Evolutionary conservation across 2,888 invertebrate species (phyloP).

Genomic region (Sarcophaga subvicina): DNA sequence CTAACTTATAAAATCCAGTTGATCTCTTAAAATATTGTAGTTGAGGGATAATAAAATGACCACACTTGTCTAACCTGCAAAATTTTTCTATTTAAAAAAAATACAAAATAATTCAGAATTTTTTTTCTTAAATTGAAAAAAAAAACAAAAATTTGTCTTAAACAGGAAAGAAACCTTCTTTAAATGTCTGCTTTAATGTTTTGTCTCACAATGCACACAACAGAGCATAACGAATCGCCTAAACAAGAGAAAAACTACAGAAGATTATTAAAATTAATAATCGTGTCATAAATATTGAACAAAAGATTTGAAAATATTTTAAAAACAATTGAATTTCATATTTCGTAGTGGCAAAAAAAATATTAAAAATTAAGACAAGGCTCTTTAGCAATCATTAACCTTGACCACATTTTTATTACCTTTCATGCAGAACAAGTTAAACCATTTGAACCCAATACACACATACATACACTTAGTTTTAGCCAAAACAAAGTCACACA

Average conservation of each 20-base stretch:
- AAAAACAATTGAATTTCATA: slow-evolving; percentile 29
- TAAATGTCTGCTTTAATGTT: too few relatives aligned
- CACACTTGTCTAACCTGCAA: too few relatives aligned
- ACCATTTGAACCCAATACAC: not conserved
- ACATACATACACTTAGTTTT: not conserved
- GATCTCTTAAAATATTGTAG: too few relatives aligned
- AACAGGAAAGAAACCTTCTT: too few relatives aligned
- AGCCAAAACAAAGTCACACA: not conserved
- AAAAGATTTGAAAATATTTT: not conserved
- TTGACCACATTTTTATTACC: slow-evolving; percentile 45
- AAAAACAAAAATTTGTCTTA: too few relatives aligned
- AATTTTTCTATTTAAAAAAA: too few relatives aligned
- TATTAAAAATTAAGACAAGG: slow-evolving; percentile 37
- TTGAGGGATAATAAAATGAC: too few relatives aligned
- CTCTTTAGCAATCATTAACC: slow-evolving; percentile 28
- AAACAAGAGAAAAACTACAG: slow-evolving; percentile 2
- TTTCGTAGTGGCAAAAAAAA: slow-evolving; percentile 49
- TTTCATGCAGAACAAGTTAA: not conserved
- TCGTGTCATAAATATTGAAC: not conserved
- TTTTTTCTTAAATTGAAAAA: too few relatives aligned
- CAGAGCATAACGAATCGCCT: slow-evolving; percentile 16
- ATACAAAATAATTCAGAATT: too few relatives aligned
- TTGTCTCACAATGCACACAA: not conserved
- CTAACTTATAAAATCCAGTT: too few relatives aligned
- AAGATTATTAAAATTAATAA: slow-evolving; percentile 40